Base-by-base conservation (phyloP, 2,797 vertebrate species). In the Crax fasciolata region DNA sequence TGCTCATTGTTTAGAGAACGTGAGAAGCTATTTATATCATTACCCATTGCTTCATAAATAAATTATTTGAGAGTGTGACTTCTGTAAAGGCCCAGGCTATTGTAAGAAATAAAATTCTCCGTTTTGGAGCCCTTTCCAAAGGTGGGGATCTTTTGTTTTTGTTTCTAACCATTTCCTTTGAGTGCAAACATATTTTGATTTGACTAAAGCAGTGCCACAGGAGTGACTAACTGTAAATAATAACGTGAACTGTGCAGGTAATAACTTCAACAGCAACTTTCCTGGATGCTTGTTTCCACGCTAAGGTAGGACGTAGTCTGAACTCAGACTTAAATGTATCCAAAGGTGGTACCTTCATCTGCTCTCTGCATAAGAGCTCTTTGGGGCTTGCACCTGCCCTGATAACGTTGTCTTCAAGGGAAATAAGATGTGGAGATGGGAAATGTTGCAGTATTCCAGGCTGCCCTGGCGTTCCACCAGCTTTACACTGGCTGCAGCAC, bases 371-470 rank as follows among this genome's bases (percentile, higher is more conserved):
- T 19, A 35, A 11, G 5, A 23, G 46, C 67, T 51, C n/a, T n/a
- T 23, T 18, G 35, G 43, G 21, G 44, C 46, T 44, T 19, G 23
- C 46, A 9, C 18, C 48, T 32, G 25, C 66, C 43, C 7, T 8
- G 9, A 12, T 17, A 9, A 25, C n/a, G 9, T 9, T 57, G 6
- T 20, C 35, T 78, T 62, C 57, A 28, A 30, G 39, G 32, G 35
- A 9, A 49, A 30, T 17, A 28, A 30, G 30, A n/a, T 10, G 32
- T 13, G 25, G 30, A 43, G 41, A 43, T n/a, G n/a, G n/a, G n/a
- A n/a, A n/a, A n/a, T n/a, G n/a, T n/a, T n/a, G 10, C 2, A 2
- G 27, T 11, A 3, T 15, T 57, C 16, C 27, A 27, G 18, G 28
- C 48, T 10, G 20, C n/a, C n/a, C n/a, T n/a, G n/a, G n/a, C n/a